phyloP scores from a whole-genome alignment of 2,797 vertebrate species.

The Atherinosoma microstoma region DNA sequence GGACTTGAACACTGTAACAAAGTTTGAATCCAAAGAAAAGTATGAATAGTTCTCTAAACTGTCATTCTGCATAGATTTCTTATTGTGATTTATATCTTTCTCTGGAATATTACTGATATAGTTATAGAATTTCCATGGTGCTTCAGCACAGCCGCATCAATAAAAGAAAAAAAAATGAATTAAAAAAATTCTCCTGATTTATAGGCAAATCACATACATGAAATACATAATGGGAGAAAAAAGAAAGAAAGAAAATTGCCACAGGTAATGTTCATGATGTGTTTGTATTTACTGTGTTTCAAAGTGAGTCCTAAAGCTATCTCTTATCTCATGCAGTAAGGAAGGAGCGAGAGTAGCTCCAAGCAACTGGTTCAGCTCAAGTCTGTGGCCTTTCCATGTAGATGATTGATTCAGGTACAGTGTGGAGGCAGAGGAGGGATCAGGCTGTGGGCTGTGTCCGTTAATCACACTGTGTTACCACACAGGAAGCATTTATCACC shows the following conservation, averaged over 20 bases:
- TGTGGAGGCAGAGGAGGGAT: constrained; percentile 70
- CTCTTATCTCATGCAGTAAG: constrained; percentile 39
- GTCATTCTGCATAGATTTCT: background rate
- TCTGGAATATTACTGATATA: background rate
- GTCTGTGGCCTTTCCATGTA: constrained; percentile 74
- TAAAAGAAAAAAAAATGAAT: constrained; percentile 6
- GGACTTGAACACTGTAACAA: background rate
- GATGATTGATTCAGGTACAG: constrained; percentile 83
- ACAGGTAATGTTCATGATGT: constrained; percentile 13
- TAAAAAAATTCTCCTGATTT: background rate
- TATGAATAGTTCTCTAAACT: background rate
- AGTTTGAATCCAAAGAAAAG: background rate
- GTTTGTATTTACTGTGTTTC: constrained; percentile 43
- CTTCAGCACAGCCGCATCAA: constrained; percentile 3
- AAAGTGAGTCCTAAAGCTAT: constrained; percentile 45
- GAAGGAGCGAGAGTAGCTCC: constrained; percentile 47
- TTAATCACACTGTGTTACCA: constrained; percentile 84
- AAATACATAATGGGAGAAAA: background rate
- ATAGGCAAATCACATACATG: background rate
- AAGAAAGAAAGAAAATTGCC: background rate
- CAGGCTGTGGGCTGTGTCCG: constrained; percentile 77
- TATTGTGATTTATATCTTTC: background rate
- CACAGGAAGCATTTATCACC: constrained; percentile 84
- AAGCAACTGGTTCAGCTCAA: constrained; percentile 64
- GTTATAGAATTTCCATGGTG: background rate